phyloP scores from a whole-genome alignment of 2,888 invertebrate genomes.

The Cephalotes varians region DNA sequence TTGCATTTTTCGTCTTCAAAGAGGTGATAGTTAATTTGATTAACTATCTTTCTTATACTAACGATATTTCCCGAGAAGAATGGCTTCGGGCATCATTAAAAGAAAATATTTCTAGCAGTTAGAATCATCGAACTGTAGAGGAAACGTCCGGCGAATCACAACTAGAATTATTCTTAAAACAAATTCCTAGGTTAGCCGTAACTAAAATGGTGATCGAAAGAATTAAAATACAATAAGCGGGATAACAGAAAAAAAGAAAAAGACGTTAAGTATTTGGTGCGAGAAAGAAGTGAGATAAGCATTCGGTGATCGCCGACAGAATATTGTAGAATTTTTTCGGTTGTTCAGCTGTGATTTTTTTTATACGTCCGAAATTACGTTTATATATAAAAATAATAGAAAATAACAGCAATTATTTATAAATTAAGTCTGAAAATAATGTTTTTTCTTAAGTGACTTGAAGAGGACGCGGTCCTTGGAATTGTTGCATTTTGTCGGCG shows the following conservation, averaged over 20 bases:
- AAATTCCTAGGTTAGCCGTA: conserved; percentile 66
- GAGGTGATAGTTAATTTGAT: conserved; percentile 10
- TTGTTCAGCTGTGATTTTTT: neutral
- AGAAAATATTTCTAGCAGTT: conserved; percentile 33
- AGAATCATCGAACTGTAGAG: conserved; percentile 29
- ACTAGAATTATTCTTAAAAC: conserved; percentile 58
- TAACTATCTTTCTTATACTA: no score
- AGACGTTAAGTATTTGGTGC: neutral
- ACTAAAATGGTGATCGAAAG: conserved; percentile 35
- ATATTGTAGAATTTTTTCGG: neutral
- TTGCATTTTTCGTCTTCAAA: conserved; percentile 8
- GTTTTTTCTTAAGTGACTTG: neutral
- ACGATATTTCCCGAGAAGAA: neutral
- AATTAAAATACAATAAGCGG: conserved; percentile 17
- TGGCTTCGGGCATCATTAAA: conserved; percentile 4
- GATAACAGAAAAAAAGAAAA: conserved; percentile 5
- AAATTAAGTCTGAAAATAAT: neutral
- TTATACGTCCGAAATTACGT: neutral
- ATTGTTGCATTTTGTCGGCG: conserved; percentile 24
- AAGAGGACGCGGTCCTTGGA: neutral
- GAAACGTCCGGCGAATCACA: conserved; percentile 44
- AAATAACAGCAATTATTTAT: neutral
- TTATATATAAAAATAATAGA: neutral
- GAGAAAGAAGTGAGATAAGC: conserved; percentile 1
- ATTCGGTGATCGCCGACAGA: conserved; percentile 30